phyloP scores from a whole-genome alignment of 2,113 vertebrate genomes.

The Beaufortia kweichowensis region DNA sequence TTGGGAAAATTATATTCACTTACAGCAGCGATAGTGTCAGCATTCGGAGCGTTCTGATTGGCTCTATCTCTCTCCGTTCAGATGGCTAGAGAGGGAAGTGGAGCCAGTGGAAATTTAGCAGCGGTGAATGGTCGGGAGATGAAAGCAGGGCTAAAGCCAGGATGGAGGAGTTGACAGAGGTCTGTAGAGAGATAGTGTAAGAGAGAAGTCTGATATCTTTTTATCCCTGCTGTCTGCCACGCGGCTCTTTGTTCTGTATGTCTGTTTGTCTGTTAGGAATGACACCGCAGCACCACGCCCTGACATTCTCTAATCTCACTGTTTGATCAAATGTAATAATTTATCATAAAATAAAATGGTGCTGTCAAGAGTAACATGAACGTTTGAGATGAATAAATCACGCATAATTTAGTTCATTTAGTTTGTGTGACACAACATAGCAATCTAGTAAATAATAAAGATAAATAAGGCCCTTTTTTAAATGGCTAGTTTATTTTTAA shows the following conservation, averaged over 20 bases:
- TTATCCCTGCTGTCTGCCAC: slow-evolving; percentile 49
- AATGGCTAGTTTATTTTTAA: no score
- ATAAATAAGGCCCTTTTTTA: no score
- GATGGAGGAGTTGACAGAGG: slow-evolving; percentile 27
- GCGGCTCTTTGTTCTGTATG: slow-evolving; percentile 38
- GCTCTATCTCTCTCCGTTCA: neutral
- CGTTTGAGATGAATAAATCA: no score
- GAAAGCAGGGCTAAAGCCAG: slow-evolving; percentile 35
- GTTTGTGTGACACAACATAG: no score
- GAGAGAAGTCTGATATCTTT: slow-evolving; percentile 39
- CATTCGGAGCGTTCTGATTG: neutral
- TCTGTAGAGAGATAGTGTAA: slow-evolving; percentile 17
- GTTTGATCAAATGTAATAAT: neutral
- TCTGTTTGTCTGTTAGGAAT: slow-evolving; percentile 34
- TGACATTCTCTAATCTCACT: neutral
- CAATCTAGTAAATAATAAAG: no score
- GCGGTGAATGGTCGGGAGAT: slow-evolving; percentile 29
- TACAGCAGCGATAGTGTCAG: slow-evolving; percentile 4
- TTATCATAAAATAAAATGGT: neutral
- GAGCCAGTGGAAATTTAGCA: slow-evolving; percentile 46
- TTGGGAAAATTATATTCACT: slow-evolving; percentile 44
- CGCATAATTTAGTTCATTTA: no score
- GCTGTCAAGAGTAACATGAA: no score
- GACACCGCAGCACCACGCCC: neutral
- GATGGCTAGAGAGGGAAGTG: slow-evolving; percentile 4